These are phyloP conservation scores for Pocillopora meandrina DNA, from an alignment of 92 coral and sea anemone species.

Conservation along the genomic window DNA sequence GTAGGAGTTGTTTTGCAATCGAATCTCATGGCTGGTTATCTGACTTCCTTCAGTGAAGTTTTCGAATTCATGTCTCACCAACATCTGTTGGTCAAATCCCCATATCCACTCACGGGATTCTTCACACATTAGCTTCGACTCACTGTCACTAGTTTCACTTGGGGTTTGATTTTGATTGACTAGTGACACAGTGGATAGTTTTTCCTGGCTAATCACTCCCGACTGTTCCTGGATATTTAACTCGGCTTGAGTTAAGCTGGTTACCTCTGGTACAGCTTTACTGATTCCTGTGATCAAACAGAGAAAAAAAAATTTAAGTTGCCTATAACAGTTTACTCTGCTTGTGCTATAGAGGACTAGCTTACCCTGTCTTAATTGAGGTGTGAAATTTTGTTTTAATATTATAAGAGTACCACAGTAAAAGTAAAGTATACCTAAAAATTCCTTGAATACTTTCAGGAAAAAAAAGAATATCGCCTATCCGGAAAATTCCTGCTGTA, in stretches of 20 bases:
- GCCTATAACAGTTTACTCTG: no score
- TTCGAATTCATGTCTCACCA: neutral
- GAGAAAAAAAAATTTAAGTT: neutral
- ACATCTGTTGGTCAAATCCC: conserved; percentile 14
- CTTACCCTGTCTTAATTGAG: no score
- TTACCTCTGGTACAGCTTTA: conserved; percentile 13
- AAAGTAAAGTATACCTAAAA: no score
- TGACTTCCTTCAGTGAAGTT: neutral
- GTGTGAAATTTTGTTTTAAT: neutral
- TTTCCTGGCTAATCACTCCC: neutral
- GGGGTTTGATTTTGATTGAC: neutral
- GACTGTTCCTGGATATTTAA: neutral
- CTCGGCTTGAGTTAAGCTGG: neutral
- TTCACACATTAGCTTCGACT: conserved; percentile 8
- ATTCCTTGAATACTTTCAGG: no score
- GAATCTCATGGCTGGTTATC: neutral
- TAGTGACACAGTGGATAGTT: neutral
- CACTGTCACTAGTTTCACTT: neutral
- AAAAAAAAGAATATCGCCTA: no score
- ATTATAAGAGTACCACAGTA: neutral
- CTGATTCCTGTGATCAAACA: conserved; percentile 1
- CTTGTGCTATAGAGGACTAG: no score
- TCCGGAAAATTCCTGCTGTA: no score
- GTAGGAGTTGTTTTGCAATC: neutral
- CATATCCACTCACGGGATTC: conserved; percentile 15